A percentile compares a stretch with the other conserved stretches of the same genome.
These are phyloP conservation scores for Tarsius wallacei DNA, from an alignment of 2,797 vertebrate species.

Conservation along the genomic window DNA sequence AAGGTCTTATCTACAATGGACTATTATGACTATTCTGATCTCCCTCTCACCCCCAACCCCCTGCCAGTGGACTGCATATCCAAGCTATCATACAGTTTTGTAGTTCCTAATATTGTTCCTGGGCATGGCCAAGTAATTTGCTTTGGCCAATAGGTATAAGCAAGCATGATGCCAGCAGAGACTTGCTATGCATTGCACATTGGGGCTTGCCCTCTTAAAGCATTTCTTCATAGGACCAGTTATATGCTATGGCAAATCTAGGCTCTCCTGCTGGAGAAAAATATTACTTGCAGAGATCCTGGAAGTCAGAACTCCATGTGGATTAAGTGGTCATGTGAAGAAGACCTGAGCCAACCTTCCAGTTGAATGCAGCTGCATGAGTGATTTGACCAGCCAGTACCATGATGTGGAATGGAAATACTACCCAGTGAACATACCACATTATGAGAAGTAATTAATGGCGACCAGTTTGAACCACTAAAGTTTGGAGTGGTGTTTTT, in stretches of 20 bases:
- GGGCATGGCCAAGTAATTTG: background rate
- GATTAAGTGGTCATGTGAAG: background rate
- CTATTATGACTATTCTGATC: background rate
- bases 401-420: background rate
- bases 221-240: background rate
- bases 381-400: background rate
- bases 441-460: background rate
- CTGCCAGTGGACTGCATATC: fast-evolving
- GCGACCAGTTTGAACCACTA: background rate
- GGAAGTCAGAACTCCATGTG: background rate
- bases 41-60: background rate
- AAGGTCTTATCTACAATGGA: background rate
- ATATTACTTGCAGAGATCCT: background rate
- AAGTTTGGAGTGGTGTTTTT: background rate
- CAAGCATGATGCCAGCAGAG: background rate
- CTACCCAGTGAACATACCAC: background rate
- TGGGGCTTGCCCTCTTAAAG: background rate
- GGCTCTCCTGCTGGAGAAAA: background rate
- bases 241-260: background rate
- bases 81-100: background rate
- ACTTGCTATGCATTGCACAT: background rate
- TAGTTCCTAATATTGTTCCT: background rate
- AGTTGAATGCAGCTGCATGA: fast-evolving
- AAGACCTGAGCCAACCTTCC: background rate
- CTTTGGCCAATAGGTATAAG: background rate